Evolutionary conservation across 2,888 invertebrate species (phyloP).

Genomic region (Doris montereyensis): DNA sequence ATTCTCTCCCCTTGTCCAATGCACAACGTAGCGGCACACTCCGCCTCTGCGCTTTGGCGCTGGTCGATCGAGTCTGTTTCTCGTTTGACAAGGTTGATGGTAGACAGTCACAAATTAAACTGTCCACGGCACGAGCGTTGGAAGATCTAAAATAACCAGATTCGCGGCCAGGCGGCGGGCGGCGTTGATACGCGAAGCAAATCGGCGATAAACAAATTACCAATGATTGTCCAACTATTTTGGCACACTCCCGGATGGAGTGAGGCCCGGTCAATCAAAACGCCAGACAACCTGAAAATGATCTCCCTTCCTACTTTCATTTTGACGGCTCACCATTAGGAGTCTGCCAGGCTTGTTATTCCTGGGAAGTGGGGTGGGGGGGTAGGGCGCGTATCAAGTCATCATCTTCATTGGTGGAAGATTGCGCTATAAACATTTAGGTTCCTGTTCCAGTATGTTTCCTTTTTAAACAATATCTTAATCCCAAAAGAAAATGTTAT

Average conservation of each 20-base stretch:
- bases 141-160: constrained; percentile 30
- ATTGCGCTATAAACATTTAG: too few relatives aligned
- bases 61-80: constrained; percentile 18
- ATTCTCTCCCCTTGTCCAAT: not conserved
- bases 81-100: not conserved
- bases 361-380: too few relatives aligned
- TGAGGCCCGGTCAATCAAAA: constrained; percentile 9
- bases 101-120: not conserved
- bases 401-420: too few relatives aligned
- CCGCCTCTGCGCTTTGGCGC: not conserved
- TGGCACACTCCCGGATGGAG: constrained; percentile 15
- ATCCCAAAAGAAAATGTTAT: too few relatives aligned
- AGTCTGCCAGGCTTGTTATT: too few relatives aligned
- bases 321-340: too few relatives aligned
- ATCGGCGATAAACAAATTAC: constrained; percentile 38
- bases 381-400: too few relatives aligned
- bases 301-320: not conserved
- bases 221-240: constrained; percentile 34
- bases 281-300: not conserved
- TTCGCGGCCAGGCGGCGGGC: constrained; percentile 34
- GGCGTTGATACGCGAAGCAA: constrained; percentile 9
- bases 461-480: too few relatives aligned
- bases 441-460: too few relatives aligned
- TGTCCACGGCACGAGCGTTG: not conserved
- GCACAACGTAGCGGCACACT: constrained; percentile 9